phyloP scores from a whole-genome alignment of 92 coral and sea anemone species.

The Umimayanthus kanabou region DNA sequence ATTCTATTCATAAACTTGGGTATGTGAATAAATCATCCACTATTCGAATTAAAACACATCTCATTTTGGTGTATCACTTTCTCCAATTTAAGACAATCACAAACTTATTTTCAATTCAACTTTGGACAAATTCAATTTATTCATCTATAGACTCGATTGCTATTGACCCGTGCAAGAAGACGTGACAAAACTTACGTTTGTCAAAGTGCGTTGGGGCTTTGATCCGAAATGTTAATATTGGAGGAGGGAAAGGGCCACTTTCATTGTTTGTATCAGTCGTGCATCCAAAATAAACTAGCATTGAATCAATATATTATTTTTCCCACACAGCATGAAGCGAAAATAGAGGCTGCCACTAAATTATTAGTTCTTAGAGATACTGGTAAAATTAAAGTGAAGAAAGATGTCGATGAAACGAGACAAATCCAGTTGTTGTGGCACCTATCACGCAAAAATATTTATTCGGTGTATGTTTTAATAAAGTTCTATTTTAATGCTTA shows the following conservation, averaged over 20 bases:
- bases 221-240: background rate
- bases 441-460: background rate
- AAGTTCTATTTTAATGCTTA: background rate
- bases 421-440: background rate
- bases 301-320: background rate
- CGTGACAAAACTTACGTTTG: background rate
- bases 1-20: background rate
- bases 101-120: background rate
- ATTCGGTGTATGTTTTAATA: background rate
- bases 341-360: background rate
- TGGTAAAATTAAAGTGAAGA: background rate
- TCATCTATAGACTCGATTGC: too few species aligned
- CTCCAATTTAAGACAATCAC: background rate
- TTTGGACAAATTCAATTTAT: background rate
- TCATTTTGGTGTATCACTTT: background rate
- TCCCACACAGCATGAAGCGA: slow-evolving; percentile 1
- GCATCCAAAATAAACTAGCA: background rate
- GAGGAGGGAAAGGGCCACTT: background rate
- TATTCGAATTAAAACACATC: background rate
- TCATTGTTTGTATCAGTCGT: background rate
- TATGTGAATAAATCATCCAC: background rate
- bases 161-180: background rate
- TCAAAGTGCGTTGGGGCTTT: background rate
- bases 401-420: background rate
- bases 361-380: slow-evolving; percentile 13